Evolutionary conservation across 2,113 vertebrate genomes (phyloP).

Genomic region (Megalops atlanticus): DNA sequence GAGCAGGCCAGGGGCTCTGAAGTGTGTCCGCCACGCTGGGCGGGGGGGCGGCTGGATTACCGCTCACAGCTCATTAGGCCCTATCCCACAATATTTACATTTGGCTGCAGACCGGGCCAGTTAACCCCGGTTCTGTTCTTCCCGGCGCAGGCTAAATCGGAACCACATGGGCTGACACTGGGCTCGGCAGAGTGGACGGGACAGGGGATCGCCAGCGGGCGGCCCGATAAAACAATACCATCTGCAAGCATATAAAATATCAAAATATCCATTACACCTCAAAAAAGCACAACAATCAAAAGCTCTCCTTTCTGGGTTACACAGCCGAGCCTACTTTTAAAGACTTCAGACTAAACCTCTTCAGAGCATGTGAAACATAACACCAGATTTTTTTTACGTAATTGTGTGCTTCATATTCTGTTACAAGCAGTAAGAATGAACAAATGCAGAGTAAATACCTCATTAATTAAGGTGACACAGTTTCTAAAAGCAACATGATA

Average conservation of each 20-base stretch:
- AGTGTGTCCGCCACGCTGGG: neutral
- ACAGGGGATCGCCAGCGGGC: neutral
- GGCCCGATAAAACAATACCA: conserved; percentile 25
- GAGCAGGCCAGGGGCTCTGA: neutral
- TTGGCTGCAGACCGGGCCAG: neutral
- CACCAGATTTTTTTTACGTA: neutral
- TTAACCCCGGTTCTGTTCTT: neutral
- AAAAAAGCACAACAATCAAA: conserved; percentile 2
- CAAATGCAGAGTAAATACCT: neutral
- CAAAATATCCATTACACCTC: conserved; percentile 16
- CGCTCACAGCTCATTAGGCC: conserved; percentile 22
- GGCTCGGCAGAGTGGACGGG: neutral
- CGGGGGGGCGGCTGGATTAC: neutral
- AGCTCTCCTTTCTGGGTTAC: neutral
- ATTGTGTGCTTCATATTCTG: neutral
- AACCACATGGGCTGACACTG: neutral
- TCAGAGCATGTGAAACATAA: neutral
- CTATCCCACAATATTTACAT: conserved; percentile 32
- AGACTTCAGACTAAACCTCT: neutral
- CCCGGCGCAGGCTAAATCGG: neutral
- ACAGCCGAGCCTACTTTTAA: neutral
- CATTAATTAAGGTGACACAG: neutral
- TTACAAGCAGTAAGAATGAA: neutral
- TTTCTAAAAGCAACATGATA: neutral
- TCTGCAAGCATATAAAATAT: conserved; percentile 10